Percentiles rank a stretch among this genome's conserved stretches.
phyloP scores from a whole-genome alignment of 2,113 vertebrate genomes.

The Sitta europaea region DNA sequence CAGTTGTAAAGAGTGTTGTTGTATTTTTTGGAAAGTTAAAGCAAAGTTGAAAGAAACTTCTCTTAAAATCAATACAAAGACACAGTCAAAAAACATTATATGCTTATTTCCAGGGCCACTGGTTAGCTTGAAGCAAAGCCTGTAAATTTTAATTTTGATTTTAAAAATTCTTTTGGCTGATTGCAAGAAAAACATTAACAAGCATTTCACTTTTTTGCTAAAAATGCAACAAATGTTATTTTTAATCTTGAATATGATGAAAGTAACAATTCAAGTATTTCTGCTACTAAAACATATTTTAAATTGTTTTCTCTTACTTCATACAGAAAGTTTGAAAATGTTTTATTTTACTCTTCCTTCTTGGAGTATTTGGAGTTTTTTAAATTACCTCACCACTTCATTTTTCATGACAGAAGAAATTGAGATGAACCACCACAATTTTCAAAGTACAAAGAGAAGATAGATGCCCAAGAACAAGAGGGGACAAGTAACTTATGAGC shows the following conservation, averaged over 20 bases:
- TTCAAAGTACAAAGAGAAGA: background rate
- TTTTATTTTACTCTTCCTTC: background rate
- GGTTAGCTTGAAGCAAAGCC: background rate
- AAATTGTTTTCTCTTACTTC: background rate
- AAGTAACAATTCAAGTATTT: background rate
- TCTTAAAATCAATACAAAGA: background rate
- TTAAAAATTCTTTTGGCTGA: background rate
- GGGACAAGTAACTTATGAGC: background rate
- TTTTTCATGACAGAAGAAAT: background rate
- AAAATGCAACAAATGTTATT: background rate
- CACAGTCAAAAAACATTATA: background rate
- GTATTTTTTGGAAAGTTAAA: background rate
- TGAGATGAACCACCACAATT: background rate
- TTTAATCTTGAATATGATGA: background rate
- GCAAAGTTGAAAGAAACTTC: background rate
- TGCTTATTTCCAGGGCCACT: background rate
- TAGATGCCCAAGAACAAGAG: background rate
- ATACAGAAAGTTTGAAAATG: background rate
- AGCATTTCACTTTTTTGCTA: background rate
- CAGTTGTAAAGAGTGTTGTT: background rate
- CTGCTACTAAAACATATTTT: background rate
- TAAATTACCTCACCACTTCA: background rate
- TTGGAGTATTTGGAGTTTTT: background rate
- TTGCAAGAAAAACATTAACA: background rate
- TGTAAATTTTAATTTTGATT: background rate